Evolutionary conservation across 2,113 vertebrate species (phyloP).

Genomic region (Tylochromis polylepis): DNA sequence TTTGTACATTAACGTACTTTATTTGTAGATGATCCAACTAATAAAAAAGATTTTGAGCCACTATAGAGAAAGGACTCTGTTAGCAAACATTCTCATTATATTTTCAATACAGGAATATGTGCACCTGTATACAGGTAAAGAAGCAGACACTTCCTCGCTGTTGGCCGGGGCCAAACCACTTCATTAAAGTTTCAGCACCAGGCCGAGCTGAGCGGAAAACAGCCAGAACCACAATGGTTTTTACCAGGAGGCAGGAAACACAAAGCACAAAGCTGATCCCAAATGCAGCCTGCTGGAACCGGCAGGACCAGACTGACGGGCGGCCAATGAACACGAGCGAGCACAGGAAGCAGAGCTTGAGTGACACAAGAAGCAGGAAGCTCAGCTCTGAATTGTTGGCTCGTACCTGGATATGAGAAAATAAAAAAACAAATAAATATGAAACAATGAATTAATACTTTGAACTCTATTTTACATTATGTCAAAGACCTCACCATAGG

Average conservation of each 20-base stretch:
- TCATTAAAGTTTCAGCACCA: constrained; percentile 43
- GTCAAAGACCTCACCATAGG: constrained; percentile 50
- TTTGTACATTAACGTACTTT: not conserved
- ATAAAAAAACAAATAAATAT: not conserved
- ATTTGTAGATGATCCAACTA: not conserved
- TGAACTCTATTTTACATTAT: not conserved
- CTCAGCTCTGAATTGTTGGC: constrained; percentile 68
- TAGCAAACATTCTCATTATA: not conserved
- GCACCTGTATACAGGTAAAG: constrained; percentile 44
- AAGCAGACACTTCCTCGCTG: constrained; percentile 62
- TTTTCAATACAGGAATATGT: not conserved
- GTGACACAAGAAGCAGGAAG: constrained; percentile 46
- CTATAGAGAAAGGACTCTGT: not conserved
- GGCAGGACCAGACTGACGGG: constrained; percentile 58
- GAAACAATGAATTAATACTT: not conserved
- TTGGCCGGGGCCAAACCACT: constrained; percentile 64
- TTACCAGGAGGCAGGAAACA: constrained; percentile 70
- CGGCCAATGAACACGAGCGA: constrained; percentile 69
- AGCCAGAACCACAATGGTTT: constrained; percentile 71
- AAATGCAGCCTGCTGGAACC: constrained; percentile 70
- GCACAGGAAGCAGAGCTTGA: constrained; percentile 71
- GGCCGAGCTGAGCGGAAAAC: constrained; percentile 61
- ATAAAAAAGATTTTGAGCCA: not conserved
- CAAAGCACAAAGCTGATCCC: constrained; percentile 72
- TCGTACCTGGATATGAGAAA: constrained; percentile 25